Evolutionary conservation across 2,888 invertebrate genomes (phyloP).

Genomic region (Campoletis raptor): DNA sequence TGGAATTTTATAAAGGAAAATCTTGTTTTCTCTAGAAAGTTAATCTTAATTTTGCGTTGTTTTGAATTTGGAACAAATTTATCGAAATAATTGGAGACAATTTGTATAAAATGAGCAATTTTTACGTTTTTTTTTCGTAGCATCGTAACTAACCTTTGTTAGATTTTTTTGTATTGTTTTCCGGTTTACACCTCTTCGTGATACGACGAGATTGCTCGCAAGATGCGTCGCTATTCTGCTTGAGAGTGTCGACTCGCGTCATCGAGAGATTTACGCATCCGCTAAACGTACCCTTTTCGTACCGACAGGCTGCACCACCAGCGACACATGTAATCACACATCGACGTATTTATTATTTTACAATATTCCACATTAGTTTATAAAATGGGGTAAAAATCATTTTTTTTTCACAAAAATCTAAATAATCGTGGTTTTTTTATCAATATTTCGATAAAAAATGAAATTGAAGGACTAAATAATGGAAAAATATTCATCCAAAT

Average conservation of each 20-base stretch:
- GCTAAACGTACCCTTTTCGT: constrained; percentile 95
- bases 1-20: background rate
- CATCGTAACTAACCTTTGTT: constrained; percentile 78
- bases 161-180: constrained; percentile 80
- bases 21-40: background rate
- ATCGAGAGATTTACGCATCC: constrained; percentile 93
- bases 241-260: constrained; percentile 93
- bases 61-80: background rate
- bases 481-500: background rate
- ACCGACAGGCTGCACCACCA: constrained; percentile 90
- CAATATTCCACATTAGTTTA: background rate
- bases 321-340: constrained; percentile 75
- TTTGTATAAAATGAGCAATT: background rate
- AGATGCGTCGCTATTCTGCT: constrained; percentile 92
- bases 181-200: constrained; percentile 93
- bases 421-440: background rate
- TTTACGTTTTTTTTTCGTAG: background rate
- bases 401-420: too few species aligned
- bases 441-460: background rate
- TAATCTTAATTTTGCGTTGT: background rate
- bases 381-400: too few species aligned
- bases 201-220: constrained; percentile 94
- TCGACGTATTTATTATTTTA: constrained; percentile 69
- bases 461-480: background rate
- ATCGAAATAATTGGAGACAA: background rate